Evolutionary conservation across 2,797 vertebrate species (phyloP), one percentile per base, ranked within the genome.

Genomic region (Notolepis coatsorum): DNA sequence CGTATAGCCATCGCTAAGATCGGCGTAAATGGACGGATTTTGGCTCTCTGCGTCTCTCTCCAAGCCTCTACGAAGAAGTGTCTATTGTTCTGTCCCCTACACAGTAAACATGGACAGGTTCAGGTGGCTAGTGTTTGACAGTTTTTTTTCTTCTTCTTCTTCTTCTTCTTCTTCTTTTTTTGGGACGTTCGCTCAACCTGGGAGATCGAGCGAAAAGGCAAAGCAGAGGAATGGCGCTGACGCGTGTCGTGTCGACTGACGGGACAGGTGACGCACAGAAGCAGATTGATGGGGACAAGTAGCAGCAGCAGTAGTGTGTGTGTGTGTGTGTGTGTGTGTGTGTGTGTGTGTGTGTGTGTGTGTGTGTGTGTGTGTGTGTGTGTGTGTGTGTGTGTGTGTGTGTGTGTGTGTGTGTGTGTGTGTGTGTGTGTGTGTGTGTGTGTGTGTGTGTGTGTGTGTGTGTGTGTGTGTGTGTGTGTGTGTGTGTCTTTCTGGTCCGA

Each of bases 201-300:
- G 20, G 30, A 49, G 35, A 71, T 37, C 45, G 5, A 4, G 43
- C 45, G 20, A 21, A 50, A 51, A n/a, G 25, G 54, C 35, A 80
- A n/a, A 77, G 68, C 64, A 41, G 51, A 31, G 61, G 68, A n/a
- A 74, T 57, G 0, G 59, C 31, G 33, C 33, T 50, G 37, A 75
- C 4, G 33, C 39, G 7, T 50, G 37, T 73, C 4, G 33, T 43
- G 7, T 53, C 70, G 7, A 73, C 50, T 0, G 12, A 8, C 7
- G 30, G 23, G 63, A 57, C 59, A 65, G 57, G 13, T 71, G 66
- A 77, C 71, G 72, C 73, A 84, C 61, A 79, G 71, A 75, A 79
- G 80, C 81, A 79, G 82, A 77, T n/a, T 81, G 82, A 88, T 84
- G 75, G 87, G 81, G 80, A 79, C 85, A 77, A 74, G 47, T 76